Base-by-base conservation (phyloP, 2,888 invertebrate species). In the Drosophila siamana region DNA sequence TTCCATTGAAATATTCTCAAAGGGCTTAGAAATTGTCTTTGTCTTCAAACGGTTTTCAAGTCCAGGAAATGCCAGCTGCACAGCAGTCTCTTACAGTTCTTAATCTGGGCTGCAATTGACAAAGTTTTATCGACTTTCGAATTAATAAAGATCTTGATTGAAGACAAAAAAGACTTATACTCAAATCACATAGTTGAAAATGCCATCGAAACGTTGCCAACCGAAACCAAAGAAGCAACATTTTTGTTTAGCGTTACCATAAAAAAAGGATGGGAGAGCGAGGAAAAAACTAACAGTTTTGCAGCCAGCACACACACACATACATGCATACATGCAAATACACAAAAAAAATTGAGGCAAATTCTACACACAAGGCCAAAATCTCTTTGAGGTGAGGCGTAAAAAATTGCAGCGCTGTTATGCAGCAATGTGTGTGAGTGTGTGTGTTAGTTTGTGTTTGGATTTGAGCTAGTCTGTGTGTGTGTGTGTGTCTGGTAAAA, bases 361-460 rank as follows among this genome's bases (percentile, higher is more conserved):
- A 69, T 67, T 72, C 52, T 52, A 68, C 61, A 70, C 64, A 74
- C 67, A 71, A 77, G 69, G 66, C 66, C 54, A 40, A 71, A 65
- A 84, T 51, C 71, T 71, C 85, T 84, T 87, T 68, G 82, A 85
- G 74, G 69, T 81, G 62, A 63, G 66, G 66, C 83, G 55, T 70
- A 74, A 78, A 74, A 79, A 78, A 75, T 67, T 62, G 64, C 80
- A 40, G 38, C 8, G 33, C 24, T 59, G 28, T 28, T 13, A 50
- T 41, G 28, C 7, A 11, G 8, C 11, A 26, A n/a, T 56, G 15
- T 56, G 15, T 48, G 24, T 41, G 15, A 46, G 24, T 41, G 48
- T 46, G 44, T 41, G 30, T 22, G 46, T 3, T 33, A 43, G 44
- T 54, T 16, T 43, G 57, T 41, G 8, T 38, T 15, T 19, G 52